Percentiles rank a stretch among this genome's conserved stretches.
phyloP scores from a whole-genome alignment of 1,140 invertebrate genomes.

The Thaumatotibia leucotreta region DNA sequence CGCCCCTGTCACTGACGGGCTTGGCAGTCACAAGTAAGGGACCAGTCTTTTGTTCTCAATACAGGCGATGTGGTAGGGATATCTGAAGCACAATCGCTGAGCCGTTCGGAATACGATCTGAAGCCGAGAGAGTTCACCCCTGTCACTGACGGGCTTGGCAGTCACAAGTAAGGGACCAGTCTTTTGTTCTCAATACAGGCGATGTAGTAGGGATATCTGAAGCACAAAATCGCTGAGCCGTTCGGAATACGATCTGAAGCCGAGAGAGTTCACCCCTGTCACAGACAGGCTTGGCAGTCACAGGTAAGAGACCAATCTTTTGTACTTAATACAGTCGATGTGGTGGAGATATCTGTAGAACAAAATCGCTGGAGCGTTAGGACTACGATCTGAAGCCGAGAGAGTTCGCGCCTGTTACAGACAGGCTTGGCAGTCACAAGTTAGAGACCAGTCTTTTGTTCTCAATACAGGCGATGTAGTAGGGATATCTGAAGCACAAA shows the following conservation, averaged over 20 bases:
- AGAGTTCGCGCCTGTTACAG: conserved; percentile 48
- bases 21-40: background rate
- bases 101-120: conserved; percentile 57
- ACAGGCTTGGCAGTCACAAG: conserved; percentile 32
- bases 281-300: too few species aligned
- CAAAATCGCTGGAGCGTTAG: conserved; percentile 58
- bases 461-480: conserved; percentile 63
- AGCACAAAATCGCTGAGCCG: conserved; percentile 16
- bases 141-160: conserved; percentile 45
- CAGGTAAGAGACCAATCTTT: conserved; percentile 8
- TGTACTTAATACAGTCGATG: conserved; percentile 34
- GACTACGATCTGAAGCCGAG: conserved; percentile 59
- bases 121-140: conserved; percentile 51
- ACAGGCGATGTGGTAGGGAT: conserved; percentile 65
- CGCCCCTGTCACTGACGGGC: conserved; percentile 50
- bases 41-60: too few species aligned
- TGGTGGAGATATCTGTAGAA: conserved; percentile 59
- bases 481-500: conserved; percentile 60
- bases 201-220: conserved; percentile 64
- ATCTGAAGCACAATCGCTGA: conserved; percentile 55
- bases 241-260: background rate
- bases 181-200: too few species aligned
- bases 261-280: too few species aligned
- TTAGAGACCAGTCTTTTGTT: too few species aligned
- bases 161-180: conserved; percentile 21